Base-by-base conservation (phyloP, 2,797 vertebrate genomes). In the Setipinna tenuifilis region DNA sequence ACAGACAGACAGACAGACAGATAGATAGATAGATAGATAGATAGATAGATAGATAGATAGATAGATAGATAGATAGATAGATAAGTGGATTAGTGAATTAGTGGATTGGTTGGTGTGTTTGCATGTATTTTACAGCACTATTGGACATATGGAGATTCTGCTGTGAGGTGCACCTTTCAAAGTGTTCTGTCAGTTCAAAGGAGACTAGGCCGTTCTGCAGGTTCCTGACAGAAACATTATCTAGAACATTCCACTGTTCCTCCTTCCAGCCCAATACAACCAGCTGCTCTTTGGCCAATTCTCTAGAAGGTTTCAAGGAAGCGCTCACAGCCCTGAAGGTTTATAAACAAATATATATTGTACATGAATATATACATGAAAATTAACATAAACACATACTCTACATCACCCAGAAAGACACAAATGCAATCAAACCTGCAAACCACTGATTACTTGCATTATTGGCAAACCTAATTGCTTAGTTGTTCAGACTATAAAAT, bases 111-210 rank as follows among this genome's bases (percentile, higher is more conserved):
- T 3, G 4, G 46, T 54, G 50, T 54, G 50, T 54, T 9, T 3
- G 50, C 14, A 7, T 54, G 50, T 54, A 14, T 54, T 54, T 54
- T 10, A 10, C 14, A 10, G 46, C 46, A 3, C 50, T 54, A 9
- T 54, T 54, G 50, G 7, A 54, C 14, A 54, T 54, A 3, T 54
- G 50, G 0, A 54, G 50, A 54, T 54, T 54, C 50, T 46, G 19
- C 5, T 65, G 41, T 23, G 21, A 82, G 41, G 50, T 23, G 28
- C 71, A 97, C 97, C 96, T 96, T 87, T 97, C 95, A 89, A 96
- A 92, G 87, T 93, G 95, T 87, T 97, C 94, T 0, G 71, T 86
- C 83, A 98, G 46, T 89, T 98, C 95, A 91, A 98, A 97, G n/a
- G 95, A 95, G 87, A 97, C 94, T 84, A 97, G 93, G 23, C 96